Evolutionary conservation across 2,113 vertebrate species (phyloP), one percentile per base, ranked within the genome.

Genomic region (Rhodinocichla rosea): DNA sequence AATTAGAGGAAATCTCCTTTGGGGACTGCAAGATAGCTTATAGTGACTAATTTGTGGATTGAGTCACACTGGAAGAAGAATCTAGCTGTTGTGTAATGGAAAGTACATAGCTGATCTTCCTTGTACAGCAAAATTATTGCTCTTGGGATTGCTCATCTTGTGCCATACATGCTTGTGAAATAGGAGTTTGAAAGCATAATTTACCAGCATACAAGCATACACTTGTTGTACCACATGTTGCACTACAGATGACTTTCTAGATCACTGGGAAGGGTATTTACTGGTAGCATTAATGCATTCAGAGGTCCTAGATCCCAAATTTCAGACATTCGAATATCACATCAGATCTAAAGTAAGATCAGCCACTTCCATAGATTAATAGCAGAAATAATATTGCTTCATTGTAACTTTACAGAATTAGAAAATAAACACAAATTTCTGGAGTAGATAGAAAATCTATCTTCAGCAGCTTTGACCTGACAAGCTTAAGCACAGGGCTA

Each of bases 181-280:
- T 2, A 1, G 0, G 7, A 45, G 8, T 28, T 44, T 26, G 28
- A 55, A 85, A 40, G 20, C 13, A 11, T 26, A 68, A 45, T 2
- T 52, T 35, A 22, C 0, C 11, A 32, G 9, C 4, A 2, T 10
- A 19, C 26, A 27, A 22, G 17, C 14, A 42, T 17, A 40, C n/a
- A n/a, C n/a, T n/a, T n/a, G n/a, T n/a, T n/a, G n/a, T 63, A 53
- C 10, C 18, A 59, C 28, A 13, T 3, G 0, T 3, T 62, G 15
- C 35, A 62, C 3, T 16, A 37, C 14, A 14, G 13, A 30, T 39
- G 5, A 35, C 12, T 69, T 70, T 55, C 19, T 27, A 42, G 28
- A 50, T 30, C 8, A 4, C 27, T n/a, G 8, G 21, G 21, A 52
- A 70, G 9, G 11, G 4, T 30, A 21, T 57, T 30, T 74, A 11